phyloP scores from a whole-genome alignment of 2,888 invertebrate species.

The Morpho achilles region DNA sequence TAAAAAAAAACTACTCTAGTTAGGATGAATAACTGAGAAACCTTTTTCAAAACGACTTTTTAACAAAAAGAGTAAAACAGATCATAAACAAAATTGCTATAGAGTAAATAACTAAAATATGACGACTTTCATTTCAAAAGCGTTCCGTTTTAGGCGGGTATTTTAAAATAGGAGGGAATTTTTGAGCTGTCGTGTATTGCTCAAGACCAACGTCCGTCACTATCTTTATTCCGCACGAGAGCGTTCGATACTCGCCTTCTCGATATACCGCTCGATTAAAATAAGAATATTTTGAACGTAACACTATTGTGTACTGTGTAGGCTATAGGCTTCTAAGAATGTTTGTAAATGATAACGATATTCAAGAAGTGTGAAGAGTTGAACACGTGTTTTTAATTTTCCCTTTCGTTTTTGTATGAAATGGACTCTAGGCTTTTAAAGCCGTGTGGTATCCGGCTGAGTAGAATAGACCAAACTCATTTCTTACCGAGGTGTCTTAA shows the following conservation, averaged over 20 bases:
- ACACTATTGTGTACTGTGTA: constrained; percentile 64
- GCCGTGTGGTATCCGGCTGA: too few species aligned
- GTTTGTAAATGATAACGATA: constrained; percentile 35
- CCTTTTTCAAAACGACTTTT: too few species aligned
- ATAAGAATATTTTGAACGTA: constrained; percentile 67
- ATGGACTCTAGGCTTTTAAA: too few species aligned
- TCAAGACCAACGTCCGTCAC: constrained; percentile 65
- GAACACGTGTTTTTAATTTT: constrained; percentile 25
- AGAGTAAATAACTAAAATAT: too few species aligned
- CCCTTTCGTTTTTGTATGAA: constrained; percentile 9
- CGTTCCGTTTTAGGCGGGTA: constrained; percentile 38
- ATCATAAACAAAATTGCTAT: too few species aligned
- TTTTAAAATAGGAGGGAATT: constrained; percentile 67
- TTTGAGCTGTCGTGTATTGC: constrained; percentile 47
- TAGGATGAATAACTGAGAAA: too few species aligned
- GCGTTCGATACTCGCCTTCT: constrained; percentile 54
- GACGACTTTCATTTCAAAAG: too few species aligned
- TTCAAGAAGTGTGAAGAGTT: constrained; percentile 37
- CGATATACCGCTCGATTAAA: constrained; percentile 70
- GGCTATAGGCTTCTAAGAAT: constrained; percentile 43
- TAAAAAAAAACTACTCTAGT: too few species aligned
- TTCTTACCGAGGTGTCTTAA: too few species aligned
- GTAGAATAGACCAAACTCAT: too few species aligned
- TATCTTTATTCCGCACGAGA: constrained; percentile 74
- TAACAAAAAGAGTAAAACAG: too few species aligned